phyloP scores from a whole-genome alignment of 2,113 vertebrate species.

The Gallinago undulata region DNA sequence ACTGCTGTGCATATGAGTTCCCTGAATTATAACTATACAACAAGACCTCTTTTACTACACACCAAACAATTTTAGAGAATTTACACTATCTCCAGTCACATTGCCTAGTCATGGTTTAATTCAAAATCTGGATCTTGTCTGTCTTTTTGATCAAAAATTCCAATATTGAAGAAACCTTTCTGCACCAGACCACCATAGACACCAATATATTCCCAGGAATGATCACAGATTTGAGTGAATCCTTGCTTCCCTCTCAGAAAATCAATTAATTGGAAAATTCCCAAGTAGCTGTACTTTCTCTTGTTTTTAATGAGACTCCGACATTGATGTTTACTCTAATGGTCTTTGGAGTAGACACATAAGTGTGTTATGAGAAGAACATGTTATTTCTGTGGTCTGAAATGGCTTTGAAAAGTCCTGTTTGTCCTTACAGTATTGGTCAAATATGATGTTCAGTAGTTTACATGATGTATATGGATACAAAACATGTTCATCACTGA shows the following conservation, averaged over 20 bases:
- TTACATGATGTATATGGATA: neutral
- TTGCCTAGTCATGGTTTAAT: neutral
- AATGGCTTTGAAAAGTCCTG: neutral
- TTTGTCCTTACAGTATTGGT: neutral
- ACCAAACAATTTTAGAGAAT: no score
- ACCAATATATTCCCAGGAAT: neutral
- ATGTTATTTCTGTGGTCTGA: neutral
- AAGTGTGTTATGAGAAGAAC: neutral
- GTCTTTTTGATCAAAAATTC: neutral
- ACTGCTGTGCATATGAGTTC: no score
- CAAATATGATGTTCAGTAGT: neutral
- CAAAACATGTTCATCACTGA: neutral
- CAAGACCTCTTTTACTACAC: no score
- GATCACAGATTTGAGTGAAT: neutral
- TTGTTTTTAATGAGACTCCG: neutral
- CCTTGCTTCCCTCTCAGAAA: neutral
- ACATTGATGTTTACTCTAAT: neutral
- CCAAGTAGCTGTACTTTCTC: neutral
- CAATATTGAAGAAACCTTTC: neutral
- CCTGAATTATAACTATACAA: no score
- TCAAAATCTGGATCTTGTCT: neutral
- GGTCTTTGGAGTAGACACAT: neutral
- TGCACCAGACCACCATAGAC: neutral
- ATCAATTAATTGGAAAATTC: neutral
- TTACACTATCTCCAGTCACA: neutral